phyloP scores from a whole-genome alignment of 2,888 invertebrate species.

The Ophion slaviceki region DNA sequence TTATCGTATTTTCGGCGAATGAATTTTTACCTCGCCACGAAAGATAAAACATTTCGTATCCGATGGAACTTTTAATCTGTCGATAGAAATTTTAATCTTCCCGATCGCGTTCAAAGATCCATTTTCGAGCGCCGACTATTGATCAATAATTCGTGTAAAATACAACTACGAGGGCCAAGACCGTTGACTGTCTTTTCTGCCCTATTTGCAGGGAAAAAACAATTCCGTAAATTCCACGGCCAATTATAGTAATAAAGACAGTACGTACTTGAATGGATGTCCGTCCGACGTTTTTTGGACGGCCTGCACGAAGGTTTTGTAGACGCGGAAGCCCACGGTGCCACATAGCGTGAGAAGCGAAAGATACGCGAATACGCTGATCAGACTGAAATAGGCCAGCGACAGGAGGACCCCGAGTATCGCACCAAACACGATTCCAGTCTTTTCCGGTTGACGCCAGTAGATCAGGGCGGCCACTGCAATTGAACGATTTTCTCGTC shows the following conservation, averaged over 20 bases:
- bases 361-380: constrained; percentile 97
- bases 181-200: too few species aligned
- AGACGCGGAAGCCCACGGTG: constrained; percentile 97
- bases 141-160: too few species aligned
- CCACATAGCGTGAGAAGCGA: constrained; percentile 93
- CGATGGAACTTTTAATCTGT: too few species aligned
- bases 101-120: too few species aligned
- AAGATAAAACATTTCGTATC: too few species aligned
- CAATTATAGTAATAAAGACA: not conserved
- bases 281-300: constrained; percentile 98
- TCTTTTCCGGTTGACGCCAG: constrained; percentile 98
- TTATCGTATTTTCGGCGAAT: too few species aligned
- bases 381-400: constrained; percentile 97
- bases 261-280: constrained; percentile 97
- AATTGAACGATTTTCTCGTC: constrained; percentile 79
- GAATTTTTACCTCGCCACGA: too few species aligned
- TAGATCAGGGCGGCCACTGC: constrained; percentile 97
- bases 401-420: constrained; percentile 95
- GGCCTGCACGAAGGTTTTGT: constrained; percentile 97
- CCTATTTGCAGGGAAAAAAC: too few species aligned
- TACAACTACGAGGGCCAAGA: too few species aligned
- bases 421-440: constrained; percentile 96
- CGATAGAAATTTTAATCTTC: too few species aligned
- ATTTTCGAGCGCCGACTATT: too few species aligned
- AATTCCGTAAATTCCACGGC: too few species aligned